Percentiles rank a stretch among this genome's conserved stretches.
Evolutionary conservation across 2,888 invertebrate genomes (phyloP).

Genomic region (Tanytarsus gracilentus): DNA sequence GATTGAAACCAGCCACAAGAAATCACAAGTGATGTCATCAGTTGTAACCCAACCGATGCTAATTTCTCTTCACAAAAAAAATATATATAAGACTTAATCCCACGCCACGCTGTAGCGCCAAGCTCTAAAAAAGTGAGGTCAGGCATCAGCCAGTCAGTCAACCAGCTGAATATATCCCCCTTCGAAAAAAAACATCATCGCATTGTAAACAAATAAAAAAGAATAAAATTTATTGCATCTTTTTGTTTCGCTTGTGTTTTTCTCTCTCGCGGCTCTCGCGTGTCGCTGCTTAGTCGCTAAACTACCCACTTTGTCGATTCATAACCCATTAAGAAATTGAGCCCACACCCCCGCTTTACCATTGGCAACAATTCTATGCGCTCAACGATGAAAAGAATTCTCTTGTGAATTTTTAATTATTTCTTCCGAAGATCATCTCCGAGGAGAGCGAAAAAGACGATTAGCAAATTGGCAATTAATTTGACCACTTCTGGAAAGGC

Average conservation of each 20-base stretch:
- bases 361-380: background rate
- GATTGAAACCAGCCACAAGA: too few species aligned
- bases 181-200: too few species aligned
- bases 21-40: conserved; percentile 9
- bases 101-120: background rate
- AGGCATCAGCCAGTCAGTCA: background rate
- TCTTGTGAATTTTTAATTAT: background rate
- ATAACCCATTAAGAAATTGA: conserved; percentile 22
- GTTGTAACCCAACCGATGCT: conserved; percentile 5
- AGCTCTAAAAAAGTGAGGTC: conserved; percentile 1
- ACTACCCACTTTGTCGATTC: conserved; percentile 15
- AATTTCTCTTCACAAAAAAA: conserved; percentile 11
- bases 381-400: background rate
- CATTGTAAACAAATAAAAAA: conserved; percentile 16
- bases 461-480: conserved; percentile 28
- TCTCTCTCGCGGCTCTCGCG: conserved; percentile 2
- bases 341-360: conserved; percentile 16
- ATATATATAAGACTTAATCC: conserved; percentile 8
- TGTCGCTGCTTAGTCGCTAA: background rate
- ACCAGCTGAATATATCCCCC: background rate
- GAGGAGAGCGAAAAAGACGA: background rate
- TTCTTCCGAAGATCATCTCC: background rate
- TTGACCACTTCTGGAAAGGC: background rate
- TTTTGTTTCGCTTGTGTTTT: conserved; percentile 23
- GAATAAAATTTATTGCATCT: conserved; percentile 27